Evolutionary conservation across 2,888 invertebrate species (phyloP), one percentile per base, ranked within the genome.

Genomic region (Eristalinus aeneus): DNA sequence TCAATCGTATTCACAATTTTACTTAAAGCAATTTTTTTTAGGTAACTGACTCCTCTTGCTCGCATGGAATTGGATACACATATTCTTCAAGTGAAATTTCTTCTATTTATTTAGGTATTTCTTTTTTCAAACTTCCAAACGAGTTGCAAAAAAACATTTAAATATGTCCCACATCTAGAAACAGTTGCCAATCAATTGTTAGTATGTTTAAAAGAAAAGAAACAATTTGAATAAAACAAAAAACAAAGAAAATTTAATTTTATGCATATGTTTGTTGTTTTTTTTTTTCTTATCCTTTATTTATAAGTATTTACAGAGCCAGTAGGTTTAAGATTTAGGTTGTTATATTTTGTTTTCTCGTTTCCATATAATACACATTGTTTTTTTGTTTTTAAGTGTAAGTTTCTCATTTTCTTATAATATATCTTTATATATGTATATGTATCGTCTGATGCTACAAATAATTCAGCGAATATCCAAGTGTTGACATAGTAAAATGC

Each of bases 1-100:
- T 34, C 39, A 61, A 61, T 73, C 63, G 60, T 86, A 86, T 86
- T 86, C 82, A 86, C 86, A 85, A 81, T 74, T 82, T 82, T 71
- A 78, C 69, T 86, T 86, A 86, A 86, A 86, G 86, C 86, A 82
- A 82, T 86, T 84, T 84, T 78, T 63, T 77, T 81, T 86, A 92
- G 92, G 92, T 92, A 92, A 92, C 92, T 92, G 92, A 92, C 92
- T 92, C 92, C 91, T 92, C 92, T 92, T 92, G 85, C 83, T 85
- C 81, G 77, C 60, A 77, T 85, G 77, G 75, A 85, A 78, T 72
- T 77, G 64, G 31, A 74, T 77, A 76, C 32, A 72, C 46, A 54
- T 46, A 46, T 46, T 46, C 46, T 46, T 46, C 46, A 46, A 46
- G 46, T 46, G 46, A 16, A 46, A 46, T 60, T 63, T 72, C 36